Conservation (phyloP, 2,797 vertebrate genomes). For the Gobionotothen gibberifrons region DNA sequence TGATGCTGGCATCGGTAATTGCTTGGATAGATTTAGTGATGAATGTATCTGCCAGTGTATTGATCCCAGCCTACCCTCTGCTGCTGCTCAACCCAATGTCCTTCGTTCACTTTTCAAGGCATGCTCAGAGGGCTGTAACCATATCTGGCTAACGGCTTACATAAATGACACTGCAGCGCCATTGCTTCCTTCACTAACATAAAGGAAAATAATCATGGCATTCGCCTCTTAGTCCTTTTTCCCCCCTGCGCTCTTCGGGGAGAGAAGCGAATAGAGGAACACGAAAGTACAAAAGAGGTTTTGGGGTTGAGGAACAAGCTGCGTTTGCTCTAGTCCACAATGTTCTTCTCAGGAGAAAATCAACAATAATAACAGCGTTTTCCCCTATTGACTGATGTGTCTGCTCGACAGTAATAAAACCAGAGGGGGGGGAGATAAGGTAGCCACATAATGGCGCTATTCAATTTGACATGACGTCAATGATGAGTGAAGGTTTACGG, state of each 20-base stretch:
- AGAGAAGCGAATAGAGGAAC: background rate
- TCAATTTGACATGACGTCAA: conserved; percentile 39
- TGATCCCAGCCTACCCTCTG: conserved; percentile 47
- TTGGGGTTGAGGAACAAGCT: conserved; percentile 21
- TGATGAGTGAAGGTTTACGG: conserved; percentile 38
- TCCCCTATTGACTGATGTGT: conserved; percentile 31
- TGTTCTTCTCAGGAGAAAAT: conserved; percentile 48
- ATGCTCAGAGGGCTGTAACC: conserved; percentile 54
- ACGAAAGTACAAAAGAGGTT: conserved; percentile 1
- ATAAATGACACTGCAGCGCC: conserved; percentile 39
- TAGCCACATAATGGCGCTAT: conserved; percentile 22
- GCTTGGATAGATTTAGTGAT: conserved; percentile 58
- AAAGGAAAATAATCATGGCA: conserved; percentile 49
- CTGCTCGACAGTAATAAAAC: conserved; percentile 34
- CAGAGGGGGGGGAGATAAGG: background rate
- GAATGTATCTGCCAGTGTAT: conserved; percentile 44
- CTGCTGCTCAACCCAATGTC: conserved; percentile 46
- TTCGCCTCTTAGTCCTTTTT: conserved; percentile 36
- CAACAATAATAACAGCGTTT: conserved; percentile 37
- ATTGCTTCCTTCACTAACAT: conserved; percentile 31
- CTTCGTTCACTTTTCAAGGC: conserved; percentile 51
- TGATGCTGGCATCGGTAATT: conserved; percentile 58
- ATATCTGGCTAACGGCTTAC: conserved; percentile 56
- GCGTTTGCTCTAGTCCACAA: conserved; percentile 32
- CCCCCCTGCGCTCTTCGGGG: background rate